A percentile compares a stretch with the other conserved stretches of the same genome.
Evolutionary conservation across 2,797 vertebrate species (phyloP).

Genomic region (Gouania willdenowi): DNA sequence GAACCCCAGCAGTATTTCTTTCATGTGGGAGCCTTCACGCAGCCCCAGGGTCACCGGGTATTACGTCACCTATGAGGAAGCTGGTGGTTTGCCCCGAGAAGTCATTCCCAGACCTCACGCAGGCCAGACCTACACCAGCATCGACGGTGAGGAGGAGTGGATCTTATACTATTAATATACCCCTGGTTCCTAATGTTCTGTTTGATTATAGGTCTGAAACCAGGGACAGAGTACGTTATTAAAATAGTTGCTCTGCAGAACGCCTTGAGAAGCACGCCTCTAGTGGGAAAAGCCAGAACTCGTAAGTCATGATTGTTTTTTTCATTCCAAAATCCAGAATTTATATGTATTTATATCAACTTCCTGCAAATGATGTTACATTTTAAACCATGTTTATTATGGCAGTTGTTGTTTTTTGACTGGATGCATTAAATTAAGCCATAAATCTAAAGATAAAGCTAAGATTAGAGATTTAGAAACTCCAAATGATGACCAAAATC

Average conservation of each 20-base stretch:
- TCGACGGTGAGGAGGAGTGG: conserved; percentile 76
- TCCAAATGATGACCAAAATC: too few species aligned
- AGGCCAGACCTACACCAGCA: conserved; percentile 75
- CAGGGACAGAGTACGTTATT: conserved; percentile 88
- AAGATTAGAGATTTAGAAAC: too few species aligned
- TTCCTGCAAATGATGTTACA: too few species aligned
- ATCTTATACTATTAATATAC: too few species aligned
- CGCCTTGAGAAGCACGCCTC: conserved; percentile 84
- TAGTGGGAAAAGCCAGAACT: conserved; percentile 89
- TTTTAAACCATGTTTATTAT: too few species aligned
- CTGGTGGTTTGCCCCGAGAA: conserved; percentile 77
- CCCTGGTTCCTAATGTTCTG: background rate
- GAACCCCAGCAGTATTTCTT: conserved; percentile 83
- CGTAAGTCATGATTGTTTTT: conserved; percentile 73
- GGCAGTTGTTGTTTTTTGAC: background rate
- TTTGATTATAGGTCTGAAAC: conserved; percentile 81
- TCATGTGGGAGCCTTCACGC: conserved; percentile 85
- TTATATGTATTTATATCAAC: too few species aligned
- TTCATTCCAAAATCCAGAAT: too few species aligned
- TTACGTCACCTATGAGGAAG: conserved; percentile 86
- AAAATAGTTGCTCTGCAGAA: conserved; percentile 89
- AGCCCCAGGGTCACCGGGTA: conserved; percentile 87
- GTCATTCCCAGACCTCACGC: conserved; percentile 81
- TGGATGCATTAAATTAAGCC: too few species aligned
- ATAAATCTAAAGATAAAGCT: too few species aligned